Base-by-base conservation (phyloP, 2,797 vertebrate species). In the Sebastes baramenuke region DNA sequence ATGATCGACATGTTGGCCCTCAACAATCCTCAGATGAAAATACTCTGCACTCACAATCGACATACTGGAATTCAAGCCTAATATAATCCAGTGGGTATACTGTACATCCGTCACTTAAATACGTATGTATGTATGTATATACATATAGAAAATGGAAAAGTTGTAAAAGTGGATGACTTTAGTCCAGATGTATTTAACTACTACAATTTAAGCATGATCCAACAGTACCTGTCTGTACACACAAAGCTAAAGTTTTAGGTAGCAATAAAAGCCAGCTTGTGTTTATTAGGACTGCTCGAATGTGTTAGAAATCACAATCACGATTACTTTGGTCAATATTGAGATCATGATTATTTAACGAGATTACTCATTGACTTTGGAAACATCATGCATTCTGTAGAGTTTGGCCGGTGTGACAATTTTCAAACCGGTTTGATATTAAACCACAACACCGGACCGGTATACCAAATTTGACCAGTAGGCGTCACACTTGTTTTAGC, bases 1-100 rank as follows among this genome's bases (percentile, higher is more conserved):
- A 88, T 87, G 91, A 95, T 94, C 89, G 84, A 94, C 89, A 68
- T 94, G 94, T 92, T 94, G 81, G 79, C 86, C 79, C 78, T 89
- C 62, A 60, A 49, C 73, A 77, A 42, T 80, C 81, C 77, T 81
- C 46, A 34, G 34, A 78, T 68, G 74, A 61, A 81, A 84, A 90
- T 67, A 60, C 61, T 81, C 77, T 72, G 79, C 75, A 64, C 66
- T 85, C 77, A 32, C 36, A 86, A 93, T 92, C 81, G 86, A 93
- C 89, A 82, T 20, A 46, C 60, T 86, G 86, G 91, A 92, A 92
- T 79, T 80, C 64, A 91, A 92, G 80, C 82, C 82, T 84, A 79
- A 88, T 82, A 84, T 79, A 66, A 91, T 87, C 83, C 85, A 82
- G 62, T 67, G 68, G 78, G 80, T 78, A 61, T 77, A 16, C 38